A percentile compares a stretch with the other conserved stretches of the same genome.
Evolutionary conservation across 2,113 vertebrate species (phyloP).

Genomic region (Lethenteron camtschaticum): DNA sequence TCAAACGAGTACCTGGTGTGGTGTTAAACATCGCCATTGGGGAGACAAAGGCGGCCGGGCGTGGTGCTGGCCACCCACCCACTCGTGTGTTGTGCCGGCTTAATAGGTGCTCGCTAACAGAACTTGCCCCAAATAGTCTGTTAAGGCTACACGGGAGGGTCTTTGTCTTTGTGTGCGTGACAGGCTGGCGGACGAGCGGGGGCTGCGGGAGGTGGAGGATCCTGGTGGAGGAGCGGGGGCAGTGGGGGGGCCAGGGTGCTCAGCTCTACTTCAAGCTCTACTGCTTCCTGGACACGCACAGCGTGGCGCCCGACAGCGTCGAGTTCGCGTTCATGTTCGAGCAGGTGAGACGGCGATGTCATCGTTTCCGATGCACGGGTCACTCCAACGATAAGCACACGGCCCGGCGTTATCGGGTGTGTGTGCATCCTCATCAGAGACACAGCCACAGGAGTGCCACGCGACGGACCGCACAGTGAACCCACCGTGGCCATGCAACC

Average conservation of each 20-base stretch:
- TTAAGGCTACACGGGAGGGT: too few species aligned
- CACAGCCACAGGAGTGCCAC: background rate
- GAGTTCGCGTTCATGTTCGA: conserved; percentile 98
- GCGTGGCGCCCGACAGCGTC: conserved; percentile 62
- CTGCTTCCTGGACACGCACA: conserved; percentile 78
- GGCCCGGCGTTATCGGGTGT: background rate
- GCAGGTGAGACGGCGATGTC: conserved; percentile 31
- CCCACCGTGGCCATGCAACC: background rate
- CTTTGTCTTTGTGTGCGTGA: too few species aligned
- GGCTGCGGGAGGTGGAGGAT: background rate
- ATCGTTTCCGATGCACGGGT: background rate
- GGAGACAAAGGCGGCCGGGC: too few species aligned
- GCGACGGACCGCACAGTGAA: too few species aligned
- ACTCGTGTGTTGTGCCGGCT: too few species aligned
- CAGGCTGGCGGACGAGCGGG: background rate
- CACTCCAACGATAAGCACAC: background rate
- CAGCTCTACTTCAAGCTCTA: conserved; percentile 85
- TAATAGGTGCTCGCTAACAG: too few species aligned
- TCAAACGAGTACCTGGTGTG: too few species aligned
- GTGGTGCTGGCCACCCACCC: too few species aligned
- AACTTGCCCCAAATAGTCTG: too few species aligned
- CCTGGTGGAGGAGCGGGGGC: too few species aligned
- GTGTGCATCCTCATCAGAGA: background rate
- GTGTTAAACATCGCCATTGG: too few species aligned
- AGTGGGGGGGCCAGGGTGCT: too few species aligned